Evolutionary conservation across 30 jellyfish, hydroid and myxozoan species (phyloP).

Genomic region (Aurelia coerulea): DNA sequence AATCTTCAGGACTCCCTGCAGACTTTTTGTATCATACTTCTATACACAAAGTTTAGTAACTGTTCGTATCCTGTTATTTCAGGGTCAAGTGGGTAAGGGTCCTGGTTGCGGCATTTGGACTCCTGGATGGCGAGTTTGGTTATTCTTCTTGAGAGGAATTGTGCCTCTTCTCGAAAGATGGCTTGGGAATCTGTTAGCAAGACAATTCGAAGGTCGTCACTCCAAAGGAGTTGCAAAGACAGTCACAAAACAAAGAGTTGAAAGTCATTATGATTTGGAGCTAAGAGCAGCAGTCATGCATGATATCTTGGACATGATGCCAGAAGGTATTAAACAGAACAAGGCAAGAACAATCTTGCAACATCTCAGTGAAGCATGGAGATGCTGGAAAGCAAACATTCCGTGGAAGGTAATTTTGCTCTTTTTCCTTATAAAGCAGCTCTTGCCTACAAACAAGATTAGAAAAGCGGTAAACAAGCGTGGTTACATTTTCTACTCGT

Average conservation of each 20-base stretch:
- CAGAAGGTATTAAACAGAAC: constrained; percentile 99
- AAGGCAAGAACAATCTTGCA: constrained; percentile 98
- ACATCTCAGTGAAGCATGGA: constrained; percentile 99
- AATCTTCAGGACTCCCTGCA: no score
- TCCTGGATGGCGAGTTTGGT: constrained; percentile 99
- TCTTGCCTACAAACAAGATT: no score
- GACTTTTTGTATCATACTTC: not conserved
- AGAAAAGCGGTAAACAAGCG: no score
- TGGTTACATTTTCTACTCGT: no score
- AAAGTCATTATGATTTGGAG: constrained; percentile 98
- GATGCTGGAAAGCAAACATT: constrained; percentile 99
- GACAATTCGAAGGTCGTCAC: constrained; percentile 99
- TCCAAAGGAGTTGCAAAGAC: constrained; percentile 99
- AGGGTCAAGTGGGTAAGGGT: constrained; percentile 99
- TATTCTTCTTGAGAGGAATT: constrained; percentile 95
- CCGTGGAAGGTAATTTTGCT: constrained; percentile 94
- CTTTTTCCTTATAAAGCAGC: no score
- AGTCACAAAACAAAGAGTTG: constrained; percentile 98
- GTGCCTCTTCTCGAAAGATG: constrained; percentile 98
- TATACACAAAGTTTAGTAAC: not conserved
- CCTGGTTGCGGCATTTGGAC: constrained; percentile 99
- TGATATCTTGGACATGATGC: constrained; percentile 99
- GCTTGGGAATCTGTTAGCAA: constrained; percentile 97
- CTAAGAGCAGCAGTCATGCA: constrained; percentile 99
- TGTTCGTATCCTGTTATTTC: not conserved